These are phyloP conservation scores for Antitype chi DNA, from an alignment of 2,888 invertebrate species.

Conservation along the genomic window DNA sequence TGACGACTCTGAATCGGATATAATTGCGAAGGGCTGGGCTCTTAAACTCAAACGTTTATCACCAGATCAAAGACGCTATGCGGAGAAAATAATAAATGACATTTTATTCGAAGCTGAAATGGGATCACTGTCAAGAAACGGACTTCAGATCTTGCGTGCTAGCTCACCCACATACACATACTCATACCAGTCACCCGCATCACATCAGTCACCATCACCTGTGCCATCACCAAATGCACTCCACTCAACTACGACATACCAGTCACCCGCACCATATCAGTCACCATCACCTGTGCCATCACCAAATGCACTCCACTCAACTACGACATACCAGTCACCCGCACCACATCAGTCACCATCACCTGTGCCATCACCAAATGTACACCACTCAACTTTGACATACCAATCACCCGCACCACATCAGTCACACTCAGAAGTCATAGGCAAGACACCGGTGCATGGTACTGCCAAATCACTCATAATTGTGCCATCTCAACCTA, in stretches of 20 bases:
- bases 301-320: too few species aligned
- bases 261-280: too few species aligned
- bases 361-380: too few species aligned
- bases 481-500: constrained; percentile 34
- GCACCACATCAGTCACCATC: constrained; percentile 5
- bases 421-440: constrained; percentile 21
- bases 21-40: too few species aligned
- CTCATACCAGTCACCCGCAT: constrained; percentile 4
- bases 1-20: constrained; percentile 1
- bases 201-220: constrained; percentile 13
- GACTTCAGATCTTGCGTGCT: constrained; percentile 12
- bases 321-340: too few species aligned
- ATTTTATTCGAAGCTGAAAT: constrained; percentile 11
- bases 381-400: constrained; percentile 2
- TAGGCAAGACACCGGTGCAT: constrained; percentile 26
- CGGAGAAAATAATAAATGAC: constrained; percentile 31
- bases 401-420: constrained; percentile 20
- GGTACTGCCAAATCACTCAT: constrained; percentile 28
- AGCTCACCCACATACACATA: constrained; percentile 1
- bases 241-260: too few species aligned
- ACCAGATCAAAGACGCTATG: constrained; percentile 23
- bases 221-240: too few species aligned
- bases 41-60: constrained; percentile 10
- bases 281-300: too few species aligned
- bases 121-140: constrained; percentile 11